Evolutionary conservation across 2,888 invertebrate species (phyloP), one percentile per base, ranked within the genome.

Genomic region (Biston betularia): DNA sequence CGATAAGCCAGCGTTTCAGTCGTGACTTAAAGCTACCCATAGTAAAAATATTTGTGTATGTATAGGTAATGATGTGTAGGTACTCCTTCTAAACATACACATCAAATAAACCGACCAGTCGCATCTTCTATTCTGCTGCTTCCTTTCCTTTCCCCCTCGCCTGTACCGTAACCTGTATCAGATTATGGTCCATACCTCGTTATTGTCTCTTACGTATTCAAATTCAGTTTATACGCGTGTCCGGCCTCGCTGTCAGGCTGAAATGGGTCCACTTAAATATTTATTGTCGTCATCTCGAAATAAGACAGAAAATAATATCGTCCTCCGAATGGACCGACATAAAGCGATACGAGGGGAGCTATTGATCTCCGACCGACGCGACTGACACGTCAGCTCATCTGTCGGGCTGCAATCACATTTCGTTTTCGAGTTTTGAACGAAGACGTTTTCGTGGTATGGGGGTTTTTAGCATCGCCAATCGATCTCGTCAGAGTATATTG

Each of bases 231-330:
- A 68, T 68, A 54, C 67, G 62, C 65, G 65, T 65, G 70, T 68
- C 66, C 71, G 68, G 60, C 55, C 68, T 44, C 58, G 53, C 73
- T 68, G 69, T 71, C 71, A 71, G 44, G 44, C 48, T 70, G 68
- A 73, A 73, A 73, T 68, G 69, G 69, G 69, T 68, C 66, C 53
- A 66, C 58, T 71, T 49, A 72, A 73, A 68, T 67, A 67, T 67
- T 67, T 67, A 67, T 67, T 58, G 67, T 54, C 62, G 67, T 67
- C 67, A 67, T 67, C 58, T 63, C 58, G 67, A 63, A 67, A 63
- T 67, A 67, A 59, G 62, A 67, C 59, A 63, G 40, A 62, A 60
- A 68, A 63, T 67, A 63, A 63, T 67, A 67, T 67, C 62, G 58
- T 35, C 42, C 46, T 45, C 49, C 60, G 38, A 48, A 48, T 14